A percentile compares a stretch with the other conserved stretches of the same genome.
Evolutionary conservation across 2,797 vertebrate species (phyloP).

Genomic region (Crenichthys baileyi): DNA sequence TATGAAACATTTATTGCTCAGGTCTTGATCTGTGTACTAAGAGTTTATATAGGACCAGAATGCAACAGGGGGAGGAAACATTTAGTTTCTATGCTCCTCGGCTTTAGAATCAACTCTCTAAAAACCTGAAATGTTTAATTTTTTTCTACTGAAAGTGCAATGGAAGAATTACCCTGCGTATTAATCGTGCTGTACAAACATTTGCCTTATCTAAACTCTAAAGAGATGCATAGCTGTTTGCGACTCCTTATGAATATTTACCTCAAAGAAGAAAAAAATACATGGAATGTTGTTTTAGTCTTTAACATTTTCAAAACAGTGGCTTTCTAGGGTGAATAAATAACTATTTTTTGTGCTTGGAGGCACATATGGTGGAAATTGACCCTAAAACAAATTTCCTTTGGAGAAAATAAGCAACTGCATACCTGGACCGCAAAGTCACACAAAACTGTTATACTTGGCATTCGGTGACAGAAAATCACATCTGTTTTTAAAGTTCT

Average conservation of each 20-base stretch:
- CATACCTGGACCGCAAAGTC: conserved; percentile 68
- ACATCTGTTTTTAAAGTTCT: conserved; percentile 16
- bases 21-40: no score
- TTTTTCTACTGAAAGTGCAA: neutral
- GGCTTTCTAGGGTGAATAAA: conserved; percentile 50
- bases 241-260: conserved; percentile 4
- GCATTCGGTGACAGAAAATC: conserved; percentile 34
- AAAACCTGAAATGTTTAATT: neutral
- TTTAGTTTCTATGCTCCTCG: neutral
- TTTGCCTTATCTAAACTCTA: neutral
- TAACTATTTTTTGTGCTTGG: conserved; percentile 41
- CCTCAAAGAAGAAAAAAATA: neutral
- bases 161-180: neutral
- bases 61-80: neutral
- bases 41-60: no score
- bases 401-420: conserved; percentile 37
- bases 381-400: conserved; percentile 71
- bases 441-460: conserved; percentile 40
- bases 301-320: conserved; percentile 4
- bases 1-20: no score
- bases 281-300: neutral
- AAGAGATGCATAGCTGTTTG: neutral
- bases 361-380: conserved; percentile 67
- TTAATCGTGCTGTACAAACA: neutral
- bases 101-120: neutral